A percentile compares a stretch with the other conserved stretches of the same genome.
phyloP scores from a whole-genome alignment of 2,888 invertebrate species.

The Marasmarcha lunaedactyla region DNA sequence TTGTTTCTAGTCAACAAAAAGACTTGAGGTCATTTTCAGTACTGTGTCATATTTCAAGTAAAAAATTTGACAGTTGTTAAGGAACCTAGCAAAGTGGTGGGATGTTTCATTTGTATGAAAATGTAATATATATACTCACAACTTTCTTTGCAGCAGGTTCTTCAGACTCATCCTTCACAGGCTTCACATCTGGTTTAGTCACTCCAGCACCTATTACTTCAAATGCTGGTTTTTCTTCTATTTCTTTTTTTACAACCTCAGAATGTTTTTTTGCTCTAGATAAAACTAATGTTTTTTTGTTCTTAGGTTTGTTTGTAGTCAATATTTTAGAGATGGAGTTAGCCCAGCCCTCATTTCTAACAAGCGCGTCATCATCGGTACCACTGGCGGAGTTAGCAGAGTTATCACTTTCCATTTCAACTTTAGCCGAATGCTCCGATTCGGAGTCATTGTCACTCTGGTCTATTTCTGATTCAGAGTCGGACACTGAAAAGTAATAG shows the following conservation, averaged over 20 bases:
- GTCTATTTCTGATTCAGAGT: conserved; percentile 34
- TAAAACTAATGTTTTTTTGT: conserved; percentile 79
- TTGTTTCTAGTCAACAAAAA: too few species aligned
- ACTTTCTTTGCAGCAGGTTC: conserved; percentile 48
- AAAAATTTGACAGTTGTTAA: too few species aligned
- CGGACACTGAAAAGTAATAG: conserved; percentile 28
- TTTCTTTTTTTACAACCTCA: conserved; percentile 55
- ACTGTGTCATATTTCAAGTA: too few species aligned
- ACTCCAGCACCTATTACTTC: conserved; percentile 75
- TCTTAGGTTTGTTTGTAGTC: conserved; percentile 78
- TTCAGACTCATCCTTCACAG: conserved; percentile 22
- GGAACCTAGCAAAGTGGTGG: too few species aligned
- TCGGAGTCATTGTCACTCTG: conserved; percentile 9
- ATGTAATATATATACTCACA: too few species aligned
- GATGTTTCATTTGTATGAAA: too few species aligned
- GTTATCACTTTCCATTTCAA: conserved; percentile 17
- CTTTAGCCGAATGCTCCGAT: conserved; percentile 30
- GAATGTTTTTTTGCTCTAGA: conserved; percentile 83
- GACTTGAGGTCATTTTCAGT: too few species aligned
- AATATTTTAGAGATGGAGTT: conserved; percentile 86
- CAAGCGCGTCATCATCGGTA: conserved; percentile 24
- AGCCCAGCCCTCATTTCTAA: conserved; percentile 81
- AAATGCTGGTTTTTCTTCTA: conserved; percentile 67
- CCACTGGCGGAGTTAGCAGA: conserved; percentile 25
- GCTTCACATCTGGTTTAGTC: conserved; percentile 46